Percentiles rank a stretch among this genome's conserved stretches.
Evolutionary conservation across 2,888 invertebrate species (phyloP).

Genomic region (Odontocerum albicorne): DNA sequence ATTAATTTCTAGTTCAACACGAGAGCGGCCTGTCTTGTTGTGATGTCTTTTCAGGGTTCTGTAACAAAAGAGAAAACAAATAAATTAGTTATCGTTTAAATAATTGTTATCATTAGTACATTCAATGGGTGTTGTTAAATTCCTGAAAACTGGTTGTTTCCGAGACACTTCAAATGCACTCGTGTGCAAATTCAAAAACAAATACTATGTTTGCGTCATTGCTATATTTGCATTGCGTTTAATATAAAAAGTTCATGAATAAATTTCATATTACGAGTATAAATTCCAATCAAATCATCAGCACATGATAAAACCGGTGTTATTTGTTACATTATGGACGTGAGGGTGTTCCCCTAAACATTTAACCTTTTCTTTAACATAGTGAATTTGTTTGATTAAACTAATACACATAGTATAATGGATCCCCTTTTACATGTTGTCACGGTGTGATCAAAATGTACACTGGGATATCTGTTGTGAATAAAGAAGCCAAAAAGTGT

Average conservation of each 20-base stretch:
- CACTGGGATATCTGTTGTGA: slow-evolving; percentile 10
- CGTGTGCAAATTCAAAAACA: too few species aligned
- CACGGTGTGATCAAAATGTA: slow-evolving; percentile 2
- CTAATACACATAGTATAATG: slow-evolving; percentile 26
- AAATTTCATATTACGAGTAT: too few species aligned
- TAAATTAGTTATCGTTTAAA: too few species aligned
- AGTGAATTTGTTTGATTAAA: slow-evolving; percentile 31
- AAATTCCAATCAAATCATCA: slow-evolving; percentile 6
- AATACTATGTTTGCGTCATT: too few species aligned
- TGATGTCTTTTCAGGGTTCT: slow-evolving; percentile 35
- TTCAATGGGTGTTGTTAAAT: not conserved
- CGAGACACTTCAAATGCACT: too few species aligned
- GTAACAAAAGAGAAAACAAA: slow-evolving; percentile 31
- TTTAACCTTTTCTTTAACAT: too few species aligned
- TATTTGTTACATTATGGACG: not conserved
- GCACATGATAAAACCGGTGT: slow-evolving; percentile 4
- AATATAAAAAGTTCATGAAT: too few species aligned
- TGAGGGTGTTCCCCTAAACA: slow-evolving; percentile 17
- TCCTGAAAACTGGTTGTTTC: not conserved
- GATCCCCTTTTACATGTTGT: slow-evolving; percentile 9
- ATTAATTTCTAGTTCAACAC: slow-evolving; percentile 27
- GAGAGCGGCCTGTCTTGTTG: slow-evolving; percentile 35
- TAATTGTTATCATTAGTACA: too few species aligned
- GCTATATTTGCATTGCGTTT: too few species aligned
- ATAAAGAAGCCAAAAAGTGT: slow-evolving; percentile 17